Evolutionary conservation across 2,888 invertebrate species (phyloP).

Genomic region (Drosophila siamana): DNA sequence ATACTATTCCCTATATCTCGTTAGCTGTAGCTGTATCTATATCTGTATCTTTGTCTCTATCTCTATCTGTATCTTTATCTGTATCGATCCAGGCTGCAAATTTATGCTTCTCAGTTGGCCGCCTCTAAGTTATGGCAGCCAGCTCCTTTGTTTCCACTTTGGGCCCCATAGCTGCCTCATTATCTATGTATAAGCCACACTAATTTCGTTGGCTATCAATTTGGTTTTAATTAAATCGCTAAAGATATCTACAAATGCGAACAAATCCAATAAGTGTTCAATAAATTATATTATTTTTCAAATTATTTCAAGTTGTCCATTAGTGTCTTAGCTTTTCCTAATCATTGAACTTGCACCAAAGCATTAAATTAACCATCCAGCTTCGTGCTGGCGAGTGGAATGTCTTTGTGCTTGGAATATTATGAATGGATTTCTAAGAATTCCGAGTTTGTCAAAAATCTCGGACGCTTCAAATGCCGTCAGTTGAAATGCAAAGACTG

Average conservation of each 20-base stretch:
- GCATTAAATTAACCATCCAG: neutral
- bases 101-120: slow-evolving; percentile 36
- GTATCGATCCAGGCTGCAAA: slow-evolving; percentile 40
- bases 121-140: slow-evolving; percentile 24
- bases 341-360: neutral
- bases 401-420: neutral
- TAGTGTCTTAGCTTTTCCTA: neutral
- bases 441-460: neutral
- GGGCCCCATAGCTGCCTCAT: slow-evolving; percentile 1
- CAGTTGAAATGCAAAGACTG: neutral
- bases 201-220: slow-evolving; percentile 15
- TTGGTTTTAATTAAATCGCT: slow-evolving; percentile 28
- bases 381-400: neutral
- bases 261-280: too few relatives aligned
- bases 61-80: slow-evolving; percentile 23
- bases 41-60: slow-evolving; percentile 21
- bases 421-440: neutral
- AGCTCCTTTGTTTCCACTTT: neutral
- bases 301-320: neutral
- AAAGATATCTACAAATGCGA: slow-evolving; percentile 3
- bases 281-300: neutral
- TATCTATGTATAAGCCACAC: neutral
- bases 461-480: too few relatives aligned
- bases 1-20: slow-evolving; percentile 28
- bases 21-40: slow-evolving; percentile 24